phyloP scores from a whole-genome alignment of 1,140 invertebrate species.

The Atta texana region DNA sequence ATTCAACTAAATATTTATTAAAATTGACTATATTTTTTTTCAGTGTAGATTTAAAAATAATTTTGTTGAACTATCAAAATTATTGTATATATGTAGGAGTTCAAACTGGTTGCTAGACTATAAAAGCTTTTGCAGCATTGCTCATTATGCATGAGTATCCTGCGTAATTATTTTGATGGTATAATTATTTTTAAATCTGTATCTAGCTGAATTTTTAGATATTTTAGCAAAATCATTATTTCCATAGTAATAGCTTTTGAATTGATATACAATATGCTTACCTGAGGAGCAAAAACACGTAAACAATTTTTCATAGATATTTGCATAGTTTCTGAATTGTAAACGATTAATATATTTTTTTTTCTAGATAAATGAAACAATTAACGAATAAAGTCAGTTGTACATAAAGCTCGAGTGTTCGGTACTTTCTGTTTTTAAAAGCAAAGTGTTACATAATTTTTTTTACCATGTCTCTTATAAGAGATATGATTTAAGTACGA shows the following conservation, averaged over 20 bases:
- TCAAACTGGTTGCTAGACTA: too few species aligned
- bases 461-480: conserved; percentile 1
- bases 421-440: background rate
- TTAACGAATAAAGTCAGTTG: background rate
- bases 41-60: too few species aligned
- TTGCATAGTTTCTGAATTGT: background rate
- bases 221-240: too few species aligned
- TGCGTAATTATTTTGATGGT: too few species aligned
- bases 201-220: too few species aligned
- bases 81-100: too few species aligned
- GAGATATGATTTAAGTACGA: conserved; percentile 15
- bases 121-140: too few species aligned
- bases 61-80: too few species aligned
- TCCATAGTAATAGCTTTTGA: background rate
- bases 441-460: background rate
- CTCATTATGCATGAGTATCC: too few species aligned
- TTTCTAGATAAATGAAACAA: background rate
- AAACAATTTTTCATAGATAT: background rate
- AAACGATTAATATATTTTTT: background rate
- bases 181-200: too few species aligned
- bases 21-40: too few species aligned
- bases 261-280: background rate
- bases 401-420: background rate
- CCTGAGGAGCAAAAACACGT: background rate
- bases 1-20: too few species aligned